Evolutionary conservation across 2,888 invertebrate genomes (phyloP).

Genomic region (Macrophya alboannulata): DNA sequence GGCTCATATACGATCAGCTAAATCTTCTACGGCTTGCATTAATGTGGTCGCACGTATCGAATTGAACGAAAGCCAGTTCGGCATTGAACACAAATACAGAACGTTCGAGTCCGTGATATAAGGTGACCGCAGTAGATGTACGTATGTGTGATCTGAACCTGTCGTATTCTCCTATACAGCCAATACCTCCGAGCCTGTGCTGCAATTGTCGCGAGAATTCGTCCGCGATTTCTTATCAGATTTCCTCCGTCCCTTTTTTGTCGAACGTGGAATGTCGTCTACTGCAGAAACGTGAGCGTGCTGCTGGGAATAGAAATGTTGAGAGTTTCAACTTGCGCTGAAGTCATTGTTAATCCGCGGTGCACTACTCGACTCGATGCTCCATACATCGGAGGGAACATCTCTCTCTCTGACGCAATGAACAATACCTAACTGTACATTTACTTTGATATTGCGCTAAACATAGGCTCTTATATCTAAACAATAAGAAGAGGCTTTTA

Average conservation of each 20-base stretch:
- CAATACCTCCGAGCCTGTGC: neutral
- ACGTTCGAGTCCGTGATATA: neutral
- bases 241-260: constrained; percentile 6
- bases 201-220: constrained; percentile 36
- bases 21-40: constrained; percentile 32
- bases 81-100: constrained; percentile 29
- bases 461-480: neutral
- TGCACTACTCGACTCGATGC: neutral
- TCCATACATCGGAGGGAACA: neutral
- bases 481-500: constrained; percentile 2
- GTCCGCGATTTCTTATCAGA: constrained; percentile 37
- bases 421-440: neutral
- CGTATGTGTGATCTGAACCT: constrained; percentile 1
- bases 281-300: constrained; percentile 13
- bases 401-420: neutral
- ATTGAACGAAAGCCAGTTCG: constrained; percentile 37
- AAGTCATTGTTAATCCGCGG: neutral
- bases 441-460: neutral
- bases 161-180: neutral
- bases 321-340: neutral
- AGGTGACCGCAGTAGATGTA: neutral
- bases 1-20: neutral
- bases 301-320: constrained; percentile 24
- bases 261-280: constrained; percentile 10
- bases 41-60: constrained; percentile 44